Evolutionary conservation across 2,797 vertebrate species (phyloP).

Genomic region (Anableps anableps): DNA sequence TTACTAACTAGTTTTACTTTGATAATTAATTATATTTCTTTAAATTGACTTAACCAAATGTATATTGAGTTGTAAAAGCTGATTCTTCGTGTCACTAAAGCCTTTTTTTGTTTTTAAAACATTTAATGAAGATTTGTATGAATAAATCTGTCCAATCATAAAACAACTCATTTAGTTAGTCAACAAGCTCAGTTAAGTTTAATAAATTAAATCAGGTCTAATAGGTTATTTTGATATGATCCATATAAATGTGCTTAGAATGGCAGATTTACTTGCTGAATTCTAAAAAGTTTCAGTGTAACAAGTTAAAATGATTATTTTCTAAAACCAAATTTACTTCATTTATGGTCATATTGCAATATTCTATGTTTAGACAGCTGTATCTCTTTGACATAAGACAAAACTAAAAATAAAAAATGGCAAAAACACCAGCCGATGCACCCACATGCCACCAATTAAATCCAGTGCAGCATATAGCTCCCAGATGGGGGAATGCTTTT

Average conservation of each 20-base stretch:
- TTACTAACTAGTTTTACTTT: background rate
- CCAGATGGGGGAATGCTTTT: conserved; percentile 44
- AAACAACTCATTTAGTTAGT: background rate
- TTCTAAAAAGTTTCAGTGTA: background rate
- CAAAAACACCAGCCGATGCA: conserved; percentile 4
- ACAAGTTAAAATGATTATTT: background rate
- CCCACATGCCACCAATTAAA: conserved; percentile 29
- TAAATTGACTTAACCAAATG: background rate
- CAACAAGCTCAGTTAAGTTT: background rate
- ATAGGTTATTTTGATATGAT: background rate
- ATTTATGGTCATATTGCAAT: background rate
- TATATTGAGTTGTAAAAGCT: background rate
- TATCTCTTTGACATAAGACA: background rate
- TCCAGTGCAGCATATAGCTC: conserved; percentile 14
- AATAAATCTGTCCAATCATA: background rate
- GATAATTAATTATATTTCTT: background rate
- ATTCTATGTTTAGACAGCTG: background rate
- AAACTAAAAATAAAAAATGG: background rate
- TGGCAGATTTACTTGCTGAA: background rate
- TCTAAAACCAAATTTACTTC: background rate
- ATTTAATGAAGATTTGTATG: background rate
- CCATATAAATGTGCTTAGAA: background rate
- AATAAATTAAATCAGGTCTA: background rate
- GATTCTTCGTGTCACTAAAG: background rate
- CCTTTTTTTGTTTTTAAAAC: background rate